Evolutionary conservation across 2,888 invertebrate genomes (phyloP), one percentile per base, ranked within the genome.

Genomic region (Tachina lurida): DNA sequence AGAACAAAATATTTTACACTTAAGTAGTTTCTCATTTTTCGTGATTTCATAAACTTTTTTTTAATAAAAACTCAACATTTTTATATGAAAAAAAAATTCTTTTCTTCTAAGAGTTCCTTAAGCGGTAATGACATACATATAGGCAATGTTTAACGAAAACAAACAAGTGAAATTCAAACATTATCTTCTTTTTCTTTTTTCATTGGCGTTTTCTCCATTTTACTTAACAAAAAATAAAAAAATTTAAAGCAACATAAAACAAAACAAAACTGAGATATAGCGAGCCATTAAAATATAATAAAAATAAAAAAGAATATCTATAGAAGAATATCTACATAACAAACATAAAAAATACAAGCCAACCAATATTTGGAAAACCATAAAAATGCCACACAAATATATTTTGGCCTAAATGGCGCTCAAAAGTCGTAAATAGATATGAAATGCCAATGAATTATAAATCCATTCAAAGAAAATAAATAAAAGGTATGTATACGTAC

Each of bases 311-410:
- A 54, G 12, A 10, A 60, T 58, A 41, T 58, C 13, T 67, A 3
- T 31, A 31, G 31, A 13, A 17, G n/a, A 4, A n/a, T n/a, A n/a
- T n/a, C n/a, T n/a, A n/a, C n/a, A n/a, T n/a, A 43, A 63, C 13
- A 65, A 47, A 45, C 39, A 82, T 49, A 70, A 31, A 54, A 31
- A 74, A 54, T 39, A 70, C 17, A n/a, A 63, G 70, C 31, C 56
- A 76, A 58, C 47, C 56, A 77, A 81, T 77, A 84, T 67, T 68
- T 60, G 41, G 31, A 67, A 80, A 74, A 58, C 80, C 81, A 81
- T 81, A 77, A 77, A 84, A 84, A 76, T 67, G 56, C 80, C 80
- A 77, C 73, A 77, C 68, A 81, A 70, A 84, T 84, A 73, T 58
- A 74, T 73, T 80, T 84, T 77, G 71, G 80, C 47, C 76, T 67